Base-by-base conservation (phyloP, 2,797 vertebrate genomes). In the Momotus momota region DNA sequence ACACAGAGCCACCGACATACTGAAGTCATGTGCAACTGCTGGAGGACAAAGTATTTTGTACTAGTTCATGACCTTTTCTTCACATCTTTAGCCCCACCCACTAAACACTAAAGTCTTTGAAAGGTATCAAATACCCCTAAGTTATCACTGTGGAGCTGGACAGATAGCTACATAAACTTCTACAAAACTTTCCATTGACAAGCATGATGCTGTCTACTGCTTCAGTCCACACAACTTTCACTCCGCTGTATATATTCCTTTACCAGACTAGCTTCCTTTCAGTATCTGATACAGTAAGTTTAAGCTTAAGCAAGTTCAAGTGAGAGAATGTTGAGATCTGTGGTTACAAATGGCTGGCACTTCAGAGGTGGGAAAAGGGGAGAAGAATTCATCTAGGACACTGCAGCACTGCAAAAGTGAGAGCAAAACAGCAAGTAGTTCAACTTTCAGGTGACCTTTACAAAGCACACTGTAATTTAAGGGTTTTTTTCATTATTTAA, bases 11-110 rank as follows among this genome's bases (percentile, higher is more conserved):
- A 2, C 35, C 21, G 69, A 81, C 45, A 49, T 23, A 26, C 22
- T 0, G 1, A 86, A 14, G 27, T 71, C 52, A 88, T 1, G 0
- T 9, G 7, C 7, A 81, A 74, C 8, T 64, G 45, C 25, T 35
- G 26, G 85, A 73, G 65, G 38, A 83, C 49, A 86, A 83, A 86
- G 17, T 69, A 78, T 33, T 58, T 79, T 17, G 54, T 40, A 38
- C 12, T 51, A 43, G 29, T 35, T 72, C 17, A 67, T 6, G 2
- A 72, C 35, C 8, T 64, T 55, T 57, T 72, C 40, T 15, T 84
- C 27, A 21, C 18, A 8, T 33, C 48, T 51, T 81, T 55, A 86
- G 57, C 26, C 19, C 7, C 41, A 77, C 22, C 26, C 19, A 58
- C 54, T 41, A 49, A 71, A 81, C 41, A 91, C 7, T 31, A 49